Percentiles rank a stretch among this genome's conserved stretches.
Evolutionary conservation across 2,888 invertebrate genomes (phyloP).

Genomic region (Prosapia bicincta): DNA sequence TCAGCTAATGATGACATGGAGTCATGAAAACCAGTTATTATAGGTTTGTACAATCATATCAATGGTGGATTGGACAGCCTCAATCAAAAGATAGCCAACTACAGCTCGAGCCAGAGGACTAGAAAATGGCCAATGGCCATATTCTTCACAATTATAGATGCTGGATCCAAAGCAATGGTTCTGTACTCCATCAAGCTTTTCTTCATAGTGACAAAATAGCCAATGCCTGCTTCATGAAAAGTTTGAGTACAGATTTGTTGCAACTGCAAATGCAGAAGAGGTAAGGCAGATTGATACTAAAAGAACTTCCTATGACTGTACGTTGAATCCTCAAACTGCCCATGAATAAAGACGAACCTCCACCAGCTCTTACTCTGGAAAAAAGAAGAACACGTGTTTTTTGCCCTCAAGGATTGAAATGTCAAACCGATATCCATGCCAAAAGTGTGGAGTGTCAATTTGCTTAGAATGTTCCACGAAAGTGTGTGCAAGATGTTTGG

Average conservation of each 20-base stretch:
- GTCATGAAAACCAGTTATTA: conserved; percentile 29
- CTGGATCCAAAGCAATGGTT: conserved; percentile 23
- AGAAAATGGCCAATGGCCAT: conserved; percentile 30
- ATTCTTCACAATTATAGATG: conserved; percentile 23
- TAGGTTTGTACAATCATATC: conserved; percentile 25
- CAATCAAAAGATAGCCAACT: conserved; percentile 24
- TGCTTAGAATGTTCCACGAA: too few relatives aligned
- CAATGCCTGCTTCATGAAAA: conserved; percentile 5
- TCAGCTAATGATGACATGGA: background rate
- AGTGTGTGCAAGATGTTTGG: too few relatives aligned
- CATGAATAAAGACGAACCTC: background rate
- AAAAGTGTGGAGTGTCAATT: too few relatives aligned
- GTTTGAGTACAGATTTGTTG: background rate
- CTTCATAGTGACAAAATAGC: background rate
- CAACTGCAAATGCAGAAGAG: background rate
- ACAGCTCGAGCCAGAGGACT: conserved; percentile 23
- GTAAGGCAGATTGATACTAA: background rate
- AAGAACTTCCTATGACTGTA: background rate
- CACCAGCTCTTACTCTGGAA: background rate
- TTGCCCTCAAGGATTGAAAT: conserved; percentile 5
- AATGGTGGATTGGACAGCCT: conserved; percentile 28
- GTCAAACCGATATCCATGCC: background rate
- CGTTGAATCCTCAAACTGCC: conserved; percentile 4
- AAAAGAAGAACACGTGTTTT: conserved; percentile 12
- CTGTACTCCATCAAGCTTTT: conserved; percentile 12